These are phyloP conservation scores for Hycleus phaleratus DNA, from an alignment of 1,140 invertebrate genomes.

Conservation along the genomic window DNA sequence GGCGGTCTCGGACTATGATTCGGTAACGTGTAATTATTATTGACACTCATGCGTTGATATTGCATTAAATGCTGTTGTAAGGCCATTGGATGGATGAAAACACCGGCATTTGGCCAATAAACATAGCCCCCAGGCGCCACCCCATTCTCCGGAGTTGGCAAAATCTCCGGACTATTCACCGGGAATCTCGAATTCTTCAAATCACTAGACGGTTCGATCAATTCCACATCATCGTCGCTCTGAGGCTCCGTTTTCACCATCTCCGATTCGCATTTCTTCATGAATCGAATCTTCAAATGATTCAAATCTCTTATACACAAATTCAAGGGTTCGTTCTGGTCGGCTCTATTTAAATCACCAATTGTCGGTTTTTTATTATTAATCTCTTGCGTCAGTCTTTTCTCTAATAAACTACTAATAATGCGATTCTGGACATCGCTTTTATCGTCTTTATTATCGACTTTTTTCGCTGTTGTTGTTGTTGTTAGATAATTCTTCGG, in stretches of 20 bases:
- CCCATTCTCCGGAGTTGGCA: slow-evolving; percentile 19
- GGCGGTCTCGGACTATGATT: slow-evolving; percentile 25
- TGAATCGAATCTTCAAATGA: slow-evolving; percentile 54
- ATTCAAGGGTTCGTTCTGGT: slow-evolving; percentile 69
- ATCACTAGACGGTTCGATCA: slow-evolving; percentile 27
- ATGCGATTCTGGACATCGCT: slow-evolving; percentile 63
- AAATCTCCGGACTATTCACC: slow-evolving; percentile 17
- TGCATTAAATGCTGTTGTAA: slow-evolving; percentile 63
- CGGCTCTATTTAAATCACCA: neutral
- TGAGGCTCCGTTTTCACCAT: slow-evolving; percentile 45
- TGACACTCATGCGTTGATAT: slow-evolving; percentile 60
- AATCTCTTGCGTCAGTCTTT: slow-evolving; percentile 58
- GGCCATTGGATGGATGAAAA: slow-evolving; percentile 65
- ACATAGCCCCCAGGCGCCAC: slow-evolving; percentile 40
- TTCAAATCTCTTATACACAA: slow-evolving; percentile 69
- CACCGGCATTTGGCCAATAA: slow-evolving; percentile 61
- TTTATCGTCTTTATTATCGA: slow-evolving; percentile 29
- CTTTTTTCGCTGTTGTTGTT: slow-evolving; percentile 27
- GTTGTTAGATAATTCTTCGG: slow-evolving; percentile 39
- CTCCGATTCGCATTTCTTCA: slow-evolving; percentile 47
- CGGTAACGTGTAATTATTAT: slow-evolving; percentile 36
- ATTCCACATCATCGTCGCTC: slow-evolving; percentile 48
- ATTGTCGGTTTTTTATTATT: slow-evolving; percentile 30
- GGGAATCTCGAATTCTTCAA: neutral
- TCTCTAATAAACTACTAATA: slow-evolving; percentile 59